A percentile compares a stretch with the other conserved stretches of the same genome.
phyloP scores from a whole-genome alignment of 2,113 vertebrate genomes.

The Platichthys flesus region DNA sequence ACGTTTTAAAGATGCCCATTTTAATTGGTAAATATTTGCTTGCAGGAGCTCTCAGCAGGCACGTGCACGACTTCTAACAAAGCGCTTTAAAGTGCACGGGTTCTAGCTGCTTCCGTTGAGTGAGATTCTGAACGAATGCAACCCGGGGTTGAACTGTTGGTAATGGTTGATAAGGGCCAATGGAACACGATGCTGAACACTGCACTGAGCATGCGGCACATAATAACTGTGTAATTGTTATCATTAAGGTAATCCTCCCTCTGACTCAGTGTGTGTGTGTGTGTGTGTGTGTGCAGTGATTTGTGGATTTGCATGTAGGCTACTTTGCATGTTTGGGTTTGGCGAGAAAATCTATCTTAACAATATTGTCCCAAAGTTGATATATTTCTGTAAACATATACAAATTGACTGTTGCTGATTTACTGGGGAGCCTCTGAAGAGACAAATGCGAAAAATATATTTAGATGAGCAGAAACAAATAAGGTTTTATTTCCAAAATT shows the following conservation, averaged over 20 bases:
- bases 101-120: slow-evolving; percentile 54
- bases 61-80: slow-evolving; percentile 54
- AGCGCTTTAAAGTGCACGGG: slow-evolving; percentile 56
- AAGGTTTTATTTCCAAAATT: background rate
- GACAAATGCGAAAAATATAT: no score
- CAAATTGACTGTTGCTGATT: background rate
- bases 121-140: slow-evolving; percentile 63
- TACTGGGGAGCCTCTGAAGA: background rate
- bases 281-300: background rate
- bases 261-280: background rate
- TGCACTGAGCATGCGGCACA: slow-evolving; percentile 13
- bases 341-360: no score
- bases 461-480: background rate
- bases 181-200: slow-evolving; percentile 36
- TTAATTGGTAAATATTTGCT: slow-evolving; percentile 81
- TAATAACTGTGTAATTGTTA: slow-evolving; percentile 31
- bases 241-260: slow-evolving; percentile 4
- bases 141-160: slow-evolving; percentile 61
- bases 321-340: no score
- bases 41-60: slow-evolving; percentile 57
- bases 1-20: slow-evolving; percentile 63
- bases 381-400: no score
- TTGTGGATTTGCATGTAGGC: background rate
- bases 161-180: slow-evolving; percentile 53
- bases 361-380: no score